These are phyloP conservation scores for Poecilia picta DNA, from an alignment of 2,797 vertebrate species.

Conservation along the genomic window DNA sequence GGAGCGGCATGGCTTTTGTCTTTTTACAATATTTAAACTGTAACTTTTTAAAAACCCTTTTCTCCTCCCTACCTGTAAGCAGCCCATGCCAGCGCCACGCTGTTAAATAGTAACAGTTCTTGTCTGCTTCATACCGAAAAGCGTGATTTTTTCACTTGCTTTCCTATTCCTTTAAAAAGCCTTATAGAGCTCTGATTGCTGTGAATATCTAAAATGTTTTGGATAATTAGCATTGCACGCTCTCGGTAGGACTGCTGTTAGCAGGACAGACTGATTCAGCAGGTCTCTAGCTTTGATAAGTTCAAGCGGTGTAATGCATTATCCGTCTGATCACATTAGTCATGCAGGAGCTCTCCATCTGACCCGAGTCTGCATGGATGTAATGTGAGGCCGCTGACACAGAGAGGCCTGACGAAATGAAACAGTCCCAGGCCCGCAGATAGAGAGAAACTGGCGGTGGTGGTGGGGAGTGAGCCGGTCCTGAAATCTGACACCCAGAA, in stretches of 20 bases:
- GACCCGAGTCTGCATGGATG: conserved; percentile 69
- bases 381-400: conserved; percentile 75
- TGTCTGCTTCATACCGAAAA: not conserved
- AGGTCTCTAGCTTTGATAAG: conserved; percentile 75
- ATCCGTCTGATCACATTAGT: conserved; percentile 78
- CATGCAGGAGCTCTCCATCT: conserved; percentile 75
- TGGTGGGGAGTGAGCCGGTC: conserved; percentile 43
- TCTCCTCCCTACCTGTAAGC: not conserved
- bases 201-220: conserved; percentile 40
- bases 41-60: not conserved
- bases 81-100: not conserved
- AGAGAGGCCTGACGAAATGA: conserved; percentile 62
- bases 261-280: conserved; percentile 67
- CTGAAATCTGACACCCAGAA: conserved; percentile 81
- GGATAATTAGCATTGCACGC: conserved; percentile 51
- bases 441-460: conserved; percentile 31
- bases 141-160: conserved; percentile 12
- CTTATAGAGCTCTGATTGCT: conserved; percentile 22
- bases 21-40: not conserved
- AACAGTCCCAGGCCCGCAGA: conserved; percentile 63
- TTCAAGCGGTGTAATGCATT: conserved; percentile 76
- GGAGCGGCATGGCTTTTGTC: not conserved
- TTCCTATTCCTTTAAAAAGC: conserved; percentile 6
- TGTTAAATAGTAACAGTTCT: not conserved
- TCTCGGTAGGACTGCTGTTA: conserved; percentile 40